Conservation (phyloP, 2,888 invertebrate species). For the Dysmachus trigonus region DNA sequence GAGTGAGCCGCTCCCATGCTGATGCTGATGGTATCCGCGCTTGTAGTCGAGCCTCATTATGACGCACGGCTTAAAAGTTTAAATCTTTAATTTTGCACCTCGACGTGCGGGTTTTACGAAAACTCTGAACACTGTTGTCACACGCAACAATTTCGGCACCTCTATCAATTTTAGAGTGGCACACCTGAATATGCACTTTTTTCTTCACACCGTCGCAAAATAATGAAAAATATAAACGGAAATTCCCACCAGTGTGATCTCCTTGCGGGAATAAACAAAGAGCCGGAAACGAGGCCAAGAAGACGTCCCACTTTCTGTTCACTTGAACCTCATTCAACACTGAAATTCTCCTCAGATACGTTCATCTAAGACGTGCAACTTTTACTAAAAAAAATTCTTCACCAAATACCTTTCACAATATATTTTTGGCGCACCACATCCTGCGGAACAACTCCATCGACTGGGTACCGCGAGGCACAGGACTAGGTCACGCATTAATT, state of each 20-base stretch:
- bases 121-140: background rate
- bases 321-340: background rate
- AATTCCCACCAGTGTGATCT: background rate
- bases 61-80: conserved; percentile 1
- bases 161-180: background rate
- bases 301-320: background rate
- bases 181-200: conserved; percentile 3
- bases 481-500: background rate
- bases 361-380: background rate
- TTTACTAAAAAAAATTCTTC: background rate
- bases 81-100: background rate
- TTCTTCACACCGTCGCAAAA: background rate
- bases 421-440: background rate
- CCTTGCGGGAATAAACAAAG: background rate
- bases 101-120: background rate
- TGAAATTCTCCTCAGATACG: background rate
- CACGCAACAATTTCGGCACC: background rate
- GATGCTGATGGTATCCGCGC: background rate
- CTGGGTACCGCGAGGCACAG: background rate
- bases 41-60: background rate
- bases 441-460: background rate
- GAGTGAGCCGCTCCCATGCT: background rate
- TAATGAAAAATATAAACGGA: no score
- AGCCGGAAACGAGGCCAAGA: background rate
- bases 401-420: background rate